A percentile compares a stretch with the other conserved stretches of the same genome.
Evolutionary conservation across 2,888 invertebrate species (phyloP).

Genomic region (Xylophagus ater): DNA sequence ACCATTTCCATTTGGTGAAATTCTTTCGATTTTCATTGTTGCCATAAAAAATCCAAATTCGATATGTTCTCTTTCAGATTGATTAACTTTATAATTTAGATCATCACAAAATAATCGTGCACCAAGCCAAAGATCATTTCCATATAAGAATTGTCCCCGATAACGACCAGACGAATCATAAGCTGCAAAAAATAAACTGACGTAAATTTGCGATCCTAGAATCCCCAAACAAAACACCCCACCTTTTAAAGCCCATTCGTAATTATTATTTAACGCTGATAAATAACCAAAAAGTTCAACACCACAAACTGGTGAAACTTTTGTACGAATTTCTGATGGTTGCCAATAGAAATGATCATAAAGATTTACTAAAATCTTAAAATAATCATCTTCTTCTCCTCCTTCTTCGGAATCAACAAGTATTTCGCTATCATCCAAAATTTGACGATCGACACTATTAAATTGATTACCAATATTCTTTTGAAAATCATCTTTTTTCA

Average conservation of each 20-base stretch:
- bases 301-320: conserved; percentile 45
- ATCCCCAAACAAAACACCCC: neutral
- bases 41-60: conserved; percentile 34
- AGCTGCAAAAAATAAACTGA: conserved; percentile 43
- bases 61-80: conserved; percentile 27
- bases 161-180: conserved; percentile 73
- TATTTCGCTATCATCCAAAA: neutral
- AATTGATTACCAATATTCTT: conserved; percentile 28
- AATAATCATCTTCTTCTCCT: conserved; percentile 2
- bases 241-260: conserved; percentile 70
- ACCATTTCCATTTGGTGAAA: conserved; percentile 27
- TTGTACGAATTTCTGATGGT: conserved; percentile 32
- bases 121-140: conserved; percentile 74
- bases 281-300: conserved; percentile 47
- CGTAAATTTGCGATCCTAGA: neutral
- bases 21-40: conserved; percentile 25
- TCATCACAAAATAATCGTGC: conserved; percentile 59
- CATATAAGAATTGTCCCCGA: conserved; percentile 63
- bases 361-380: conserved; percentile 30
- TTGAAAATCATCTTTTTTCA: conserved; percentile 29
- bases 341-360: conserved; percentile 39
- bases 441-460: conserved; percentile 29
- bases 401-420: conserved; percentile 23
- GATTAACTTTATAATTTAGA: conserved; percentile 28
- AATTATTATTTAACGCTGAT: conserved; percentile 47